Conservation (phyloP, 2,113 vertebrate genomes). For the Hylia prasina region DNA sequence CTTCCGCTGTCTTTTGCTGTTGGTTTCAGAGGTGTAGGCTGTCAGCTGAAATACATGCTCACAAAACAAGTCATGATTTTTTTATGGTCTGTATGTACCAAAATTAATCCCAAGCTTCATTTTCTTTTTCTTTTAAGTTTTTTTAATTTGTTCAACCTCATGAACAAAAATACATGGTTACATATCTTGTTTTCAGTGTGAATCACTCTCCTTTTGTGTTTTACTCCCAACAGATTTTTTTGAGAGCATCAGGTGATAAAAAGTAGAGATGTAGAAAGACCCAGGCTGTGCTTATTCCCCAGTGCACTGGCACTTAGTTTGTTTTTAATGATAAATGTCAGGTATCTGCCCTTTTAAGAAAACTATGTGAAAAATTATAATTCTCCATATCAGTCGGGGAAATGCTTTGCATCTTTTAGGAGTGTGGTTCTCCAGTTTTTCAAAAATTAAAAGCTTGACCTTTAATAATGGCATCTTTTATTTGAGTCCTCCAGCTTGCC, state of each 20-base stretch:
- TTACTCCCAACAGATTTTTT: neutral
- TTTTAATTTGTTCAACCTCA: neutral
- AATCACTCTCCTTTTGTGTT: neutral
- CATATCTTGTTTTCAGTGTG: neutral
- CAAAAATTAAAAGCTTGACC: neutral
- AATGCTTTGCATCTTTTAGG: neutral
- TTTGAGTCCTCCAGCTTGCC: neutral
- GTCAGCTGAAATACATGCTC: neutral
- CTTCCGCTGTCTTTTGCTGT: neutral
- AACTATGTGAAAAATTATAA: neutral
- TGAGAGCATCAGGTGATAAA: neutral
- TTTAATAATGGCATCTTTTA: slow-evolving; percentile 12
- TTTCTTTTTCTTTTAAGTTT: neutral
- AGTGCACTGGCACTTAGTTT: neutral
- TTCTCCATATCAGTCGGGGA: neutral
- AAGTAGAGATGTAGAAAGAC: neutral
- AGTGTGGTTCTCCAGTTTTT: neutral
- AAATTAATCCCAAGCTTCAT: neutral
- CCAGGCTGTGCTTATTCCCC: neutral
- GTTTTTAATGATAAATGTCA: neutral
- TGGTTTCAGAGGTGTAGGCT: neutral
- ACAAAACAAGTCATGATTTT: neutral
- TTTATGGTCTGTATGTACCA: neutral
- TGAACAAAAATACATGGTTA: neutral
- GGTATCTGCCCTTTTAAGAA: neutral